A percentile compares a stretch with the other conserved stretches of the same genome.
phyloP scores from a whole-genome alignment of 2,888 invertebrate genomes.

The Abscondita cerata region DNA sequence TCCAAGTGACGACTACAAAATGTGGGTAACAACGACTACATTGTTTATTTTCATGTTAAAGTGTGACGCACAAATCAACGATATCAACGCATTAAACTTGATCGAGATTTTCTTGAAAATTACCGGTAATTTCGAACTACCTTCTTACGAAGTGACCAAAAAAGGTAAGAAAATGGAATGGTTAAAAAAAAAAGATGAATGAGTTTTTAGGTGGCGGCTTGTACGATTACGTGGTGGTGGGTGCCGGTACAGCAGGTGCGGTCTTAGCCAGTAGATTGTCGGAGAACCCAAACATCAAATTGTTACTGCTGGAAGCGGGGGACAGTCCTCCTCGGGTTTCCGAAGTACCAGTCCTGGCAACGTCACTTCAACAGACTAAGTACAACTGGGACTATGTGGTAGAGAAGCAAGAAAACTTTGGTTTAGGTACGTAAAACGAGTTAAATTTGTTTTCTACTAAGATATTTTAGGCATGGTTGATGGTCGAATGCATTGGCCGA shows the following conservation, averaged over 20 bases:
- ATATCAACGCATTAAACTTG: too few relatives aligned
- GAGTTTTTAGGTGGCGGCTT: not conserved
- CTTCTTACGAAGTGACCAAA: too few relatives aligned
- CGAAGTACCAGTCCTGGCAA: constrained; percentile 63
- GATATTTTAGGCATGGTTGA: constrained; percentile 53
- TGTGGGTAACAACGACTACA: too few relatives aligned
- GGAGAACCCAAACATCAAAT: constrained; percentile 66
- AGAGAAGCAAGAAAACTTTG: constrained; percentile 63
- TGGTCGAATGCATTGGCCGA: constrained; percentile 56
- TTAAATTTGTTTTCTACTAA: not conserved
- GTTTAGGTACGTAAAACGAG: constrained; percentile 58
- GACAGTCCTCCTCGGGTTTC: constrained; percentile 61
- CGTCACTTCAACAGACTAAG: constrained; percentile 63
- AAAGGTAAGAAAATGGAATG: too few relatives aligned
- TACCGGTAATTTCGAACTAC: too few relatives aligned
- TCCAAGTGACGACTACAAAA: too few relatives aligned
- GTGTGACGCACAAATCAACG: too few relatives aligned
- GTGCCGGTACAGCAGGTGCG: constrained; percentile 75
- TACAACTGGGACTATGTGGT: constrained; percentile 69
- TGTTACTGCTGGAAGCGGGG: constrained; percentile 73
- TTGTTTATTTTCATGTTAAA: too few relatives aligned
- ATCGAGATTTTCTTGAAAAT: too few relatives aligned
- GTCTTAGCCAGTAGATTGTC: constrained; percentile 74
- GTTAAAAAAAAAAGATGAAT: too few relatives aligned
- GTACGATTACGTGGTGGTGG: constrained; percentile 73